These are phyloP conservation scores for Callyntrura guangdongensis DNA, from an alignment of 2,888 invertebrate species.

Conservation along the genomic window DNA sequence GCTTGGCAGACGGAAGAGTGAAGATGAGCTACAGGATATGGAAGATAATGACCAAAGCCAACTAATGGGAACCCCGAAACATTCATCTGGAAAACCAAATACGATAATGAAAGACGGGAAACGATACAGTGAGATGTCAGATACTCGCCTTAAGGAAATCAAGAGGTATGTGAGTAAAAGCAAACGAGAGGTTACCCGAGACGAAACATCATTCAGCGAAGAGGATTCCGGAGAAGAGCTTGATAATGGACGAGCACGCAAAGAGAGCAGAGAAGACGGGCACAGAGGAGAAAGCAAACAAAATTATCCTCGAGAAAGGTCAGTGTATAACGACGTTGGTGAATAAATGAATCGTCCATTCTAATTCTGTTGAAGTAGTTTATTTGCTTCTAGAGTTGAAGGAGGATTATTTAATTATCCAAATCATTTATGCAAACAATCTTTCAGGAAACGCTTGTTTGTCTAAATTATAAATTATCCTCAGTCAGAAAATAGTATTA, in stretches of 20 bases:
- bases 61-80: slow-evolving; percentile 8
- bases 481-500: not conserved
- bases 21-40: slow-evolving; percentile 9
- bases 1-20: slow-evolving; percentile 17
- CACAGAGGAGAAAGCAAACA: slow-evolving; percentile 12
- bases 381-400: not conserved
- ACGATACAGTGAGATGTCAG: slow-evolving; percentile 41
- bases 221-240: slow-evolving; percentile 48
- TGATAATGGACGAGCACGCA: not conserved
- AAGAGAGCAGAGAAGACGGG: not conserved
- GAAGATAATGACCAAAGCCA: slow-evolving; percentile 21
- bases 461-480: not conserved
- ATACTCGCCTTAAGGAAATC: slow-evolving; percentile 58
- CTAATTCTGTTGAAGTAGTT: not conserved
- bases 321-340: not conserved
- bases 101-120: slow-evolving; percentile 6
- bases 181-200: slow-evolving; percentile 45
- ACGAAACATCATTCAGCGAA: slow-evolving; percentile 52
- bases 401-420: not conserved
- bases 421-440: slow-evolving; percentile 12
- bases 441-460: not conserved
- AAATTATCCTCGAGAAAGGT: slow-evolving; percentile 49
- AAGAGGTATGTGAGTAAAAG: slow-evolving; percentile 50
- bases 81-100: slow-evolving; percentile 31
- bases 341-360: not conserved